These are phyloP conservation scores for Cyclura pinguis DNA, from an alignment of 2,797 vertebrate species.

Conservation along the genomic window DNA sequence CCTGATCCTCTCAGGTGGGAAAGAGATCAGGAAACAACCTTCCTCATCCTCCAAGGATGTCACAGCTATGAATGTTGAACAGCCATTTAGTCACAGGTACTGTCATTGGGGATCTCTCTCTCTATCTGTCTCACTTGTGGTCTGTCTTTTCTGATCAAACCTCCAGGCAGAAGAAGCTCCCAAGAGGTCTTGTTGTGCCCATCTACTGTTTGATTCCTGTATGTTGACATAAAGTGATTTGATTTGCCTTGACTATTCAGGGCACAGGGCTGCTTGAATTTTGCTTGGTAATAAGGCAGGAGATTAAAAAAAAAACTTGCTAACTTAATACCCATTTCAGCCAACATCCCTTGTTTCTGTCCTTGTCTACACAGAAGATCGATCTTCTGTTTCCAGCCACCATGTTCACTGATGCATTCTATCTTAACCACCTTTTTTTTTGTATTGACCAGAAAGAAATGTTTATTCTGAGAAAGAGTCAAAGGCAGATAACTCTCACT, in stretches of 20 bases:
- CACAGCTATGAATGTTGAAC: constrained; percentile 36
- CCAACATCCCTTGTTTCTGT: constrained; percentile 10
- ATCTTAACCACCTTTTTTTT: too few species aligned
- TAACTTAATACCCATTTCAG: constrained; percentile 17
- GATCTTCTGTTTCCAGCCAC: not conserved
- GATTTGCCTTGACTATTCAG: constrained; percentile 38
- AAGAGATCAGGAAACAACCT: too few species aligned
- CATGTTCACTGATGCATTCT: not conserved
- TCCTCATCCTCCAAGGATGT: not conserved
- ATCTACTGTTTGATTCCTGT: constrained; percentile 34
- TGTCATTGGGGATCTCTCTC: constrained; percentile 35
- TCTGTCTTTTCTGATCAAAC: constrained; percentile 56
- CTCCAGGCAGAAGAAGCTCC: not conserved
- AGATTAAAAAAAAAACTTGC: not conserved
- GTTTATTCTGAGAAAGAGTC: too few species aligned
- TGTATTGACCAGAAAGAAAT: too few species aligned
- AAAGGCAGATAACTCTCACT: too few species aligned
- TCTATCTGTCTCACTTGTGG: constrained; percentile 5
- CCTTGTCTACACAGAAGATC: not conserved
- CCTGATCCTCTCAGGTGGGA: too few species aligned
- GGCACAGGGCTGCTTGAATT: constrained; percentile 4
- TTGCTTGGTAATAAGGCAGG: not conserved
- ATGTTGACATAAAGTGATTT: constrained; percentile 38
- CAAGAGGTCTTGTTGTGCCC: not conserved
- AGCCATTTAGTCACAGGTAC: constrained; percentile 48